Evolutionary conservation across 2,113 vertebrate species (phyloP).

Genomic region (Smithornis capensis): DNA sequence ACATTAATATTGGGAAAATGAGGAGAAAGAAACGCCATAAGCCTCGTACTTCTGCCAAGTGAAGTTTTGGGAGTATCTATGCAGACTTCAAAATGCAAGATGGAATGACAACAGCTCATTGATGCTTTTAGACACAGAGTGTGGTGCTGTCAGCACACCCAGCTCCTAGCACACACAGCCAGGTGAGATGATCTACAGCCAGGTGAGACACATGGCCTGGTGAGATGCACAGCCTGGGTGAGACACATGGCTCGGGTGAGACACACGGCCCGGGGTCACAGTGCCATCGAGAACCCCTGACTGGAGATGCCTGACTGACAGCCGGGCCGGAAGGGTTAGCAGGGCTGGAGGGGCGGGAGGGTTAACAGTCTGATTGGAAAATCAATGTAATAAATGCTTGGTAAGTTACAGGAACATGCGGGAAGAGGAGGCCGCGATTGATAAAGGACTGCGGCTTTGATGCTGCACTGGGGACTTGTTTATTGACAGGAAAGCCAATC

Average conservation of each 20-base stretch:
- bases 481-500: constrained; percentile 90
- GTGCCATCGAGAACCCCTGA: neutral
- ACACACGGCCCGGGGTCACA: neutral
- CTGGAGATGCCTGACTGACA: constrained; percentile 68
- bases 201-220: neutral
- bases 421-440: constrained; percentile 93
- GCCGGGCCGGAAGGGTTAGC: constrained; percentile 67
- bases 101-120: neutral
- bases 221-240: neutral
- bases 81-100: accelerated
- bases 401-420: constrained; percentile 99
- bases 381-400: constrained; percentile 99
- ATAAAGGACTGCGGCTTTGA: constrained; percentile 97
- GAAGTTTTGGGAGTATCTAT: neutral
- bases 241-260: neutral
- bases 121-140: accelerated
- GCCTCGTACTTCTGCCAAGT: neutral
- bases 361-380: constrained; percentile 98
- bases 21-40: neutral
- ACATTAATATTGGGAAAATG: accelerated
- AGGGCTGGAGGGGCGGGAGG: constrained; percentile 79
- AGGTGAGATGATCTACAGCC: neutral
- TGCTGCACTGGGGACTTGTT: constrained; percentile 94
- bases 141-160: accelerated
- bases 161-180: neutral